A percentile compares a stretch with the other conserved stretches of the same genome.
These are phyloP conservation scores for Ophion slaviceki DNA, from an alignment of 2,888 invertebrate genomes.

Conservation along the genomic window DNA sequence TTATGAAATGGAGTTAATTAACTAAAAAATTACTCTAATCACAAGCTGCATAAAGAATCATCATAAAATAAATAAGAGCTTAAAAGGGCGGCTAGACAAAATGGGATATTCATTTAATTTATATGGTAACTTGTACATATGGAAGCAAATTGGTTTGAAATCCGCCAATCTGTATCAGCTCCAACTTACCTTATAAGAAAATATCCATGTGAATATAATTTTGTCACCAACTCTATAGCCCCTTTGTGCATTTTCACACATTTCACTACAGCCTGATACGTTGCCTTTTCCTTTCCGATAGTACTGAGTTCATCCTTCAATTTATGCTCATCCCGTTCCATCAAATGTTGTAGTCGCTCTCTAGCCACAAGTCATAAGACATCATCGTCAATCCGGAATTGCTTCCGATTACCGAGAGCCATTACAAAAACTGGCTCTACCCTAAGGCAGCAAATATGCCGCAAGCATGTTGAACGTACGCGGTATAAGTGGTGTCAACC, in stretches of 20 bases:
- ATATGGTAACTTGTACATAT: not conserved
- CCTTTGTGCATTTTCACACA: conserved; percentile 63
- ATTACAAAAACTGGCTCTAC: conserved; percentile 17
- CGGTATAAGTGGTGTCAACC: conserved; percentile 51
- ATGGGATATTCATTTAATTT: too few species aligned
- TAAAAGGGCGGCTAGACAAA: too few species aligned
- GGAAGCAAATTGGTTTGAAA: not conserved
- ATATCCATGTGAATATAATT: not conserved
- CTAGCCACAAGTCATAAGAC: conserved; percentile 1
- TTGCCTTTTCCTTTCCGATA: conserved; percentile 22
- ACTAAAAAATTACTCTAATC: too few species aligned
- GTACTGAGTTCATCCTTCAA: not conserved
- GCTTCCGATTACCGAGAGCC: not conserved
- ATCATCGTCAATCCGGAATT: not conserved
- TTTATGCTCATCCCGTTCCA: conserved; percentile 1
- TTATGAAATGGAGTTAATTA: conserved; percentile 11
- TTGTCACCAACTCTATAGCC: conserved; percentile 61
- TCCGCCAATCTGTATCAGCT: too few species aligned
- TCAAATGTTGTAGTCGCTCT: conserved; percentile 29
- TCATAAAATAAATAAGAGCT: too few species aligned
- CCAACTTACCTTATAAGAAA: not conserved
- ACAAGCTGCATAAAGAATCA: too few species aligned
- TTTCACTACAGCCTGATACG: conserved; percentile 43
- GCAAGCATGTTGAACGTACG: conserved; percentile 63
- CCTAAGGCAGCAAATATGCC: conserved; percentile 57